Evolutionary conservation across 1,140 invertebrate species (phyloP), one percentile per base, ranked within the genome.

Genomic region (Gonioctena quinquepunctata): DNA sequence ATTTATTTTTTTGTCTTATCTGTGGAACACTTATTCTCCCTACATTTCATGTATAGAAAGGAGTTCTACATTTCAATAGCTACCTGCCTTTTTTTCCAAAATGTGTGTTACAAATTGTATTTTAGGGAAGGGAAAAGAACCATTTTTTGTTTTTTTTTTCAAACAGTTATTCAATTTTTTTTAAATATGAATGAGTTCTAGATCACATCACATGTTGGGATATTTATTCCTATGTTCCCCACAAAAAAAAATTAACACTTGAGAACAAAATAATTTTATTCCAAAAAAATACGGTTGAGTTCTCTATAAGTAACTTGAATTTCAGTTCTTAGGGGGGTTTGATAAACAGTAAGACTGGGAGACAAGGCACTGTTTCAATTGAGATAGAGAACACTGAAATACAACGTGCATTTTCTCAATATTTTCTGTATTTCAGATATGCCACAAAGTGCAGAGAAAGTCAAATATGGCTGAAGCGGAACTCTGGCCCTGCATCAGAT

Each of bases 381-480:
- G 19, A 59, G 21, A 23, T 59, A 11, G 16, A 8, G 25, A 59
- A 59, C 19, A 23, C 16, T 21, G 16, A 21, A 21, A 6, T n/a
- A 16, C 4, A 3, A 8, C 16, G 7, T 59, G 7, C 25, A 33
- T 25, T 2, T 28, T 27, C n/a, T 16, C 1, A 28, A 28, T 3
- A 27, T 26, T 61, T 27, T 61, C 8, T 61, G 3, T 62, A 4
- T 62, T 62, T 28, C 19, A 28, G 59, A 62, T 28, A 25, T 62
- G n/a, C 26, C 59, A 1, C 22, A 62, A 1, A 16, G 11, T 1
- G 59, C 18, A 62, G 27, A 62, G 59, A 62, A 19, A 62, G 59
- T 19, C 25, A 62, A 62, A 18, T 26, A 16, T 62, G 59, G 59
- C 59, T 62, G 13, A 62, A 62, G 25, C n/a, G 13, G 2, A 62